phyloP scores from a whole-genome alignment of 2,797 vertebrate genomes.

The Morus bassanus region DNA sequence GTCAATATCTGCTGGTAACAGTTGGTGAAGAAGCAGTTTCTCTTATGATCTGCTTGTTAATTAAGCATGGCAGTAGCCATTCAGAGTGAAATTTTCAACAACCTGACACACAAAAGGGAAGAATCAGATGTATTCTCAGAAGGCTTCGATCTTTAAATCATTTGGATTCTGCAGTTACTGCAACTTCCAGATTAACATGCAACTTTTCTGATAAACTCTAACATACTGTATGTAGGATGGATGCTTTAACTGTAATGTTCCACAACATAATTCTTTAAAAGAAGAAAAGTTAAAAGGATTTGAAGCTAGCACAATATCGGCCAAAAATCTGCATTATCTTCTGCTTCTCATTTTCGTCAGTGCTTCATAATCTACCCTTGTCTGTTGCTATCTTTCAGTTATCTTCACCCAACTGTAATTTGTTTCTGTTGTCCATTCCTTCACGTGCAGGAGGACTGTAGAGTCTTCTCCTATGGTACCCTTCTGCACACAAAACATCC shows the following conservation, averaged over 20 bases:
- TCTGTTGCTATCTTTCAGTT: not conserved
- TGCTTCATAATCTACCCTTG: not conserved
- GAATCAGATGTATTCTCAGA: not conserved
- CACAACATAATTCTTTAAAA: not conserved
- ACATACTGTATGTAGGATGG: not conserved
- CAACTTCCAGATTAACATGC: not conserved
- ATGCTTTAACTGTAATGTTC: not conserved
- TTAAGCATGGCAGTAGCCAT: conserved; percentile 46
- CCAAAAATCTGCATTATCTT: not conserved
- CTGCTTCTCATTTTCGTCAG: not conserved
- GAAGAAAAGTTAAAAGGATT: not conserved
- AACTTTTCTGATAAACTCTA: not conserved
- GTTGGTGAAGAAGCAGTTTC: conserved; percentile 71
- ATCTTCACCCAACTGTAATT: not conserved
- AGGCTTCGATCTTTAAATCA: not conserved
- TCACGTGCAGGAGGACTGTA: not conserved
- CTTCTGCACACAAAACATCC: not conserved
- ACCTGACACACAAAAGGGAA: conserved; percentile 1
- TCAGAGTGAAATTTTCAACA: conserved; percentile 50
- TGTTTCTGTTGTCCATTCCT: not conserved
- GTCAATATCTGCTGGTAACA: conserved; percentile 69
- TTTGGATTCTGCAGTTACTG: not conserved
- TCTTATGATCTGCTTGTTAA: conserved; percentile 71
- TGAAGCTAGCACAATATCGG: not conserved
- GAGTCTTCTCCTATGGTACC: not conserved